Conservation (phyloP, 2,888 invertebrate genomes). For the Empis livida region DNA sequence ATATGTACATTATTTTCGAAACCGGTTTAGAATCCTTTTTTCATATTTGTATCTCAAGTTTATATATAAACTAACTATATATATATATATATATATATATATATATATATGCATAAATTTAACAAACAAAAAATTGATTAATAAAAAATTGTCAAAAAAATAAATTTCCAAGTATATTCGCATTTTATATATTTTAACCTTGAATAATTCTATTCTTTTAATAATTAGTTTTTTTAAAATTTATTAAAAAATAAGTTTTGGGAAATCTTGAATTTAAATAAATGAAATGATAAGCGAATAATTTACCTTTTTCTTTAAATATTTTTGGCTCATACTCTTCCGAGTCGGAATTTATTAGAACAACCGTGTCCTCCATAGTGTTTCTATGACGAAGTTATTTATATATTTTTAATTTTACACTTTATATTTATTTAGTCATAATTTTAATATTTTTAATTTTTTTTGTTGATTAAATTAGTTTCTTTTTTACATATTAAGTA, state of each 20-base stretch:
- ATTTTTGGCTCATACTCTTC: conserved; percentile 9
- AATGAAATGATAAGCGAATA: too few species aligned
- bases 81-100: too few species aligned
- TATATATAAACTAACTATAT: too few species aligned
- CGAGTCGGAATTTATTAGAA: conserved; percentile 12
- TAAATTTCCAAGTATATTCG: neutral
- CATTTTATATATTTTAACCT: neutral
- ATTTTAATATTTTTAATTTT: neutral
- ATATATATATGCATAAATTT: too few species aligned
- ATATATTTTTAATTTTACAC: neutral
- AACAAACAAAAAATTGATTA: neutral
- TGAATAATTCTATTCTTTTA: neutral
- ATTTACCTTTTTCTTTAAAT: neutral
- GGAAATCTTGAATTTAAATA: too few species aligned
- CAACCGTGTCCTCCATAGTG: conserved; percentile 6
- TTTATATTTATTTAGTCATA: neutral
- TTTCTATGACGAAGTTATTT: neutral
- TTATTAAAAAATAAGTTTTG: too few species aligned
- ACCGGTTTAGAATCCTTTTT: too few species aligned
- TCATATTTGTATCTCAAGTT: neutral
- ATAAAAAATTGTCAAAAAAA: neutral
- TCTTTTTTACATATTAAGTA: neutral
- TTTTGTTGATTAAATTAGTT: neutral
- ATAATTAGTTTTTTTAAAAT: too few species aligned
- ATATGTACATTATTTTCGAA: too few species aligned